phyloP scores from a whole-genome alignment of 2,888 invertebrate genomes.

The Catocala fraxini region DNA sequence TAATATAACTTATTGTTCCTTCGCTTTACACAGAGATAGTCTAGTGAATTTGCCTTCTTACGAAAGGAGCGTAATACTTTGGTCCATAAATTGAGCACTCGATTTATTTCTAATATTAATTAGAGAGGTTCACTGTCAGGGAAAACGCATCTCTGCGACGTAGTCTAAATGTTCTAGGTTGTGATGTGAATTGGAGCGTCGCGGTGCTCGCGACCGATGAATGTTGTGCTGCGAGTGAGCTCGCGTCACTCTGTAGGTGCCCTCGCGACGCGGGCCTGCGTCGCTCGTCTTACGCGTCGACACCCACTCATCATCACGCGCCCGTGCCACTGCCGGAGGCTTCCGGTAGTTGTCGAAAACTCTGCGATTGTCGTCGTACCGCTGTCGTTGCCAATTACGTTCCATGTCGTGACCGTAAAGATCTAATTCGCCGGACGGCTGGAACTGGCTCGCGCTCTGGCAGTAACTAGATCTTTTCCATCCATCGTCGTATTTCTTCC shows the following conservation, averaged over 20 bases:
- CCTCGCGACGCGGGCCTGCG: conserved; percentile 80
- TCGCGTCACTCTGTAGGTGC: conserved; percentile 80
- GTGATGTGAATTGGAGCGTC: conserved; percentile 89
- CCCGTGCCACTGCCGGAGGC: conserved; percentile 59
- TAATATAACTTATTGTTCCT: conserved; percentile 35
- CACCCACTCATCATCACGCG: conserved; percentile 73
- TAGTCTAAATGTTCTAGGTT: conserved; percentile 89
- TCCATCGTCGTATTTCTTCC: conserved; percentile 89
- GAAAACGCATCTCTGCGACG: conserved; percentile 89
- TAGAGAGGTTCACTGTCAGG: conserved; percentile 79
- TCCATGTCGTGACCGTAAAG: conserved; percentile 90
- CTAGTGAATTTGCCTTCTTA: conserved; percentile 47
- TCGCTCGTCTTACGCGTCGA: conserved; percentile 76
- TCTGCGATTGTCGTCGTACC: conserved; percentile 75
- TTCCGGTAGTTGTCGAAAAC: conserved; percentile 76
- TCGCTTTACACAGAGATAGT: conserved; percentile 50
- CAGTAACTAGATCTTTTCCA: conserved; percentile 90
- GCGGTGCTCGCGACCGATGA: conserved; percentile 83
- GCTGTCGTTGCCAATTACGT: conserved; percentile 85
- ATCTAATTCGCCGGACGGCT: conserved; percentile 89
- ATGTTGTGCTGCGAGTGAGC: conserved; percentile 90
- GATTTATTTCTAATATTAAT: conserved; percentile 62
- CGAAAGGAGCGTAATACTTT: conserved; percentile 75
- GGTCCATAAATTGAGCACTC: conserved; percentile 86
- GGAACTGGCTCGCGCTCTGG: conserved; percentile 87